Evolutionary conservation across 1,140 invertebrate genomes (phyloP).

Genomic region (Caenorhabditis remanei): DNA sequence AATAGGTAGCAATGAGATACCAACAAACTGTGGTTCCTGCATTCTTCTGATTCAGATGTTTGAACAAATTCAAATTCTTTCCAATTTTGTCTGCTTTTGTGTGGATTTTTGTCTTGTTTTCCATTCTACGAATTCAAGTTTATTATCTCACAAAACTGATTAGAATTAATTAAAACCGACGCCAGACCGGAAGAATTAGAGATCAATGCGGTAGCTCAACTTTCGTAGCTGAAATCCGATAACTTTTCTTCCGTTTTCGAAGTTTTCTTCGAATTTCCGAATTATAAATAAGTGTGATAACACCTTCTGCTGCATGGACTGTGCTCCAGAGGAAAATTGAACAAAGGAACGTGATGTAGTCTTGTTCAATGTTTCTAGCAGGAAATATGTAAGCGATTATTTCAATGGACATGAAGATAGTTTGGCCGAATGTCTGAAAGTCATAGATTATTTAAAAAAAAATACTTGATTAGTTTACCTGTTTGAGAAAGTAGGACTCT

Average conservation of each 20-base stretch:
- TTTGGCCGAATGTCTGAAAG: slow-evolving; percentile 2
- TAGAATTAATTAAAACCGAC: background rate
- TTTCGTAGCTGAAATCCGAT: background rate
- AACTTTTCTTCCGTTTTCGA: slow-evolving; percentile 23
- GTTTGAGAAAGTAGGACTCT: background rate
- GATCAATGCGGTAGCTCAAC: background rate
- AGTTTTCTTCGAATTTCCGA: background rate
- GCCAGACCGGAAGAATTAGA: background rate
- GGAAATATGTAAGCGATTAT: background rate
- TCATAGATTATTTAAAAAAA: background rate
- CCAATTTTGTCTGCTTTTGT: background rate
- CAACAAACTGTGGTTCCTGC: slow-evolving; percentile 16
- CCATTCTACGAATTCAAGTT: background rate
- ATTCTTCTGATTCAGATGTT: background rate
- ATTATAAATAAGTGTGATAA: slow-evolving; percentile 6
- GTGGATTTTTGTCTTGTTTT: background rate
- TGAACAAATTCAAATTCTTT: background rate
- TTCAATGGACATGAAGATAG: background rate
- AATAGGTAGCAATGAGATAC: background rate
- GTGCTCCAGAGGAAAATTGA: slow-evolving; percentile 1
- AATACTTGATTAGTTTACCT: background rate
- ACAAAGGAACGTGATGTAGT: background rate
- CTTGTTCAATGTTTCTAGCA: background rate
- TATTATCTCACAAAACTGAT: slow-evolving; percentile 4
- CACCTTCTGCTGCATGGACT: slow-evolving; percentile 8